Percentiles rank a stretch among this genome's conserved stretches.
These are phyloP conservation scores for Phataginus tetradactyla DNA, from an alignment of 2,797 vertebrate genomes.

Conservation along the genomic window DNA sequence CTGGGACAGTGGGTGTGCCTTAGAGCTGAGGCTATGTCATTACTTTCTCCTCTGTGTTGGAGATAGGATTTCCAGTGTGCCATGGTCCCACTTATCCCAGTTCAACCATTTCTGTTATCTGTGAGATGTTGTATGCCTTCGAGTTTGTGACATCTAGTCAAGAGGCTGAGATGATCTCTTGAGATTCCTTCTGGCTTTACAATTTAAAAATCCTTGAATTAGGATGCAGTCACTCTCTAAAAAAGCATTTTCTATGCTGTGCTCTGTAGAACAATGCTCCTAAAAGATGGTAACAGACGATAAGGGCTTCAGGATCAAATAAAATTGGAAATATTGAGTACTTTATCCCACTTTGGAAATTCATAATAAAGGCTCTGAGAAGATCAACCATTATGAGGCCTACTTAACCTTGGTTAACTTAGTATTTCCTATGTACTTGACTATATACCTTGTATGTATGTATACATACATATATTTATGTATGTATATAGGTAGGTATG, in stretches of 20 bases:
- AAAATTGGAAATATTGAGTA: background rate
- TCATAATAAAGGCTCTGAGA: background rate
- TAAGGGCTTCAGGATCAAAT: background rate
- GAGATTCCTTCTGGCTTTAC: background rate
- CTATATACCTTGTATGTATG: background rate
- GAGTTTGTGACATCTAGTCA: background rate
- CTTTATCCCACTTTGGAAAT: background rate
- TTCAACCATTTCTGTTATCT: background rate
- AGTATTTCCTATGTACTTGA: background rate
- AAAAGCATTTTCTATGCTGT: background rate
- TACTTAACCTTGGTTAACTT: background rate
- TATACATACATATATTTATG: background rate
- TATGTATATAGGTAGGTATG: background rate
- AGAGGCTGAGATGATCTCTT: conserved; percentile 9
- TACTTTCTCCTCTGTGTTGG: background rate
- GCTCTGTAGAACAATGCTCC: background rate
- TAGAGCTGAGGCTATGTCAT: background rate
- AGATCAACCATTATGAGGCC: background rate
- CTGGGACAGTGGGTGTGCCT: background rate
- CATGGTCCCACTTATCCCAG: background rate
- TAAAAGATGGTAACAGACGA: background rate
- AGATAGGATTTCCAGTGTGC: background rate
- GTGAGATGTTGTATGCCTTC: background rate
- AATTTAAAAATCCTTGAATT: background rate
- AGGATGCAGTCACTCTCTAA: background rate